These are phyloP conservation scores for Pachyrhynchus sulphureomaculatus DNA, from an alignment of 1,140 invertebrate genomes.

Conservation along the genomic window DNA sequence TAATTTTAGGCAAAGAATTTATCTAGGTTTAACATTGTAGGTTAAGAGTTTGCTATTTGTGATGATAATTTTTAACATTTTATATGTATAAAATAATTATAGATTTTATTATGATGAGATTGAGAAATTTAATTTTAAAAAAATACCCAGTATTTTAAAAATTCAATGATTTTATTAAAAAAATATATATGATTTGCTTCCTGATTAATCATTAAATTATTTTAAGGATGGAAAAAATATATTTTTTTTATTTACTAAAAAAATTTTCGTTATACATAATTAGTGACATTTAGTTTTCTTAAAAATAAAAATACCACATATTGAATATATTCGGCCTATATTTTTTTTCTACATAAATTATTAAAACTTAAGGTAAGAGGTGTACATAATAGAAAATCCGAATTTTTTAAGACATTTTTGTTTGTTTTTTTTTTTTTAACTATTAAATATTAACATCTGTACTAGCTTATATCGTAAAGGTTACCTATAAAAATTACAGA, in stretches of 20 bases:
- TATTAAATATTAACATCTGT: no score
- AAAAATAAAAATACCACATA: not conserved
- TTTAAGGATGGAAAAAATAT: not conserved
- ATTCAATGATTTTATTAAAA: not conserved
- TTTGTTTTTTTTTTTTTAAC: no score
- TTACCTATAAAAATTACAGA: no score
- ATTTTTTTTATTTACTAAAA: conserved; percentile 12
- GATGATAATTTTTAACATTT: conserved; percentile 48
- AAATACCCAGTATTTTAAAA: conserved; percentile 15
- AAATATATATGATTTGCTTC: conserved; percentile 3
- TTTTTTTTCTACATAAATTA: no score
- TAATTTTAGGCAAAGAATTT: conserved; percentile 23
- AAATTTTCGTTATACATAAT: not conserved
- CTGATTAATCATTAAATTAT: conserved; percentile 1
- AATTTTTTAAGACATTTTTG: no score
- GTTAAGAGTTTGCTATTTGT: conserved; percentile 46
- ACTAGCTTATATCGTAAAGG: no score
- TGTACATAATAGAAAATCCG: no score
- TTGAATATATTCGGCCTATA: no score
- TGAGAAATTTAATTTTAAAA: not conserved
- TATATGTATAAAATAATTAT: conserved; percentile 36
- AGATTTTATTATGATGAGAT: conserved; percentile 30
- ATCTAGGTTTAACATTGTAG: conserved; percentile 27
- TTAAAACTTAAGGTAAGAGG: no score
- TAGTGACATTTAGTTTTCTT: not conserved